Base-by-base conservation (phyloP, 1,140 invertebrate species). In the Hormaphis cornu region DNA sequence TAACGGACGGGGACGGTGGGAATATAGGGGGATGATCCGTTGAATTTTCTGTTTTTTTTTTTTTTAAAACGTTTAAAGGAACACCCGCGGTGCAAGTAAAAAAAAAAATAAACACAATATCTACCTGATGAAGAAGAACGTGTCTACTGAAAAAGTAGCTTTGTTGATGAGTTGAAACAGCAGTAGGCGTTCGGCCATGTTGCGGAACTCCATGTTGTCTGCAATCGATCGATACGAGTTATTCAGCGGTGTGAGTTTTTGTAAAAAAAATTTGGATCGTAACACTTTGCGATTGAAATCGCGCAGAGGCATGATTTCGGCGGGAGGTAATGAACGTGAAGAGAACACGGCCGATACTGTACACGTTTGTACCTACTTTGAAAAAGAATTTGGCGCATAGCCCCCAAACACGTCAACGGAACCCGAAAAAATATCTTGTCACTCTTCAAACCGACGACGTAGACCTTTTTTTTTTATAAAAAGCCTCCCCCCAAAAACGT, bases 111-210 rank as follows among this genome's bases (percentile, higher is more conserved):
- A n/a, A 28, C 14, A 58, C 12, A 40, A 44, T 8, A 35, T 73
- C 73, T 76, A 83, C 82, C 82, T 83, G 73, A 89, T 86, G 76
- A 93, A 90, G 81, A 95, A 95, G 79, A 95, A 95, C 0, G 91
- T 91, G 75, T 95, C 92, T 0, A 95, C 93, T 71, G 91, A 91
- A 77, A 92, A 91, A 0, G 89, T 85, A 0, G 89, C 92, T 77
- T 93, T 95, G 14, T 87, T 85, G 33, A 93, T 86, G 0, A 89
- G 87, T 78, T 92, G 89, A 75, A 91, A 91, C 70, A 88, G 81
- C 77, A 91, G 87, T 73, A 88, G 85, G 75, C 88, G 87, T 76
- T 91, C 88, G 14, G 90, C 83, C 26, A 90, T 81, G 72, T 85
- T 87, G 54, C 89, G 80, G 72, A 89, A 85, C 52, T 88, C 87